These are phyloP conservation scores for Criorhina ranunculi DNA, from an alignment of 2,888 invertebrate genomes.

Conservation along the genomic window DNA sequence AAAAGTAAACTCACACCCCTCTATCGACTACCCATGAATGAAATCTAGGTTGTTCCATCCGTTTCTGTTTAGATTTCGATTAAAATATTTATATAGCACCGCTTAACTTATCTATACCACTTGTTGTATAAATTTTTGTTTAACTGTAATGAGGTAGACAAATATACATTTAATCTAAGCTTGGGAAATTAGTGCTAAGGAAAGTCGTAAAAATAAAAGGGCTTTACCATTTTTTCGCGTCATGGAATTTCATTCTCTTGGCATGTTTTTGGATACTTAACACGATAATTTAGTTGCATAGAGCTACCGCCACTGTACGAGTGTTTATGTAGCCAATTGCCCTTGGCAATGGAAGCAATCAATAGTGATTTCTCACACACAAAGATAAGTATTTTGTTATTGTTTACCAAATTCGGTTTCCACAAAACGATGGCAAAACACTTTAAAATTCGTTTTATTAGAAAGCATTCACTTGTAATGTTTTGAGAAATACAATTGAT, in stretches of 20 bases:
- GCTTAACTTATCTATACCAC: too few relatives aligned
- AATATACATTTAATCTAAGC: too few relatives aligned
- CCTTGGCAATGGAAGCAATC: not conserved
- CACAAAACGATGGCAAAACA: not conserved
- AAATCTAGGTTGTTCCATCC: constrained; percentile 7
- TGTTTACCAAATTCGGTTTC: not conserved
- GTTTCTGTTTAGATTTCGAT: constrained; percentile 2
- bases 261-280: too few relatives aligned
- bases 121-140: too few relatives aligned
- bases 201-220: not conserved
- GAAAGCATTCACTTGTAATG: constrained; percentile 9
- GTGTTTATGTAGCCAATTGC: not conserved
- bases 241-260: not conserved
- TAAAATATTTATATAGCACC: not conserved
- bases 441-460: not conserved
- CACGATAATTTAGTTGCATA: too few relatives aligned
- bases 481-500: constrained; percentile 11
- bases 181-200: not conserved
- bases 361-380: not conserved
- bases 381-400: constrained; percentile 1
- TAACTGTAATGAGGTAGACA: too few relatives aligned
- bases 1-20: not conserved
- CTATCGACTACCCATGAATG: not conserved
- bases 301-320: too few relatives aligned
- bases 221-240: not conserved